Evolutionary conservation across 2,888 invertebrate species (phyloP), one percentile per base, ranked within the genome.

Genomic region (Platypus cylindrus): DNA sequence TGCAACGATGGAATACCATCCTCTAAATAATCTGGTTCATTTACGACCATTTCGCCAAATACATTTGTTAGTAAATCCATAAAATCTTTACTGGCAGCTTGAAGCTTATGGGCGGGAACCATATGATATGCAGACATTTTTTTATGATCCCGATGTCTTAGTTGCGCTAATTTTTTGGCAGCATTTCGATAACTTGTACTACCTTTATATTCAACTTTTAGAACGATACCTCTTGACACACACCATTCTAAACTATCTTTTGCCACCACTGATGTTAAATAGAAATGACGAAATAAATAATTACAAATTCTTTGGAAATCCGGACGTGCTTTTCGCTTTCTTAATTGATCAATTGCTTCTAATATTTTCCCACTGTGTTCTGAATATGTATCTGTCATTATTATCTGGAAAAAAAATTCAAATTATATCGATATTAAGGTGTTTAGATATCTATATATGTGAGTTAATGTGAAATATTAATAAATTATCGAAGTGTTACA

Each of bases 151-250:
- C 55, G 47, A 30, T 46, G 54, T 44, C 60, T 52, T 62, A 71
- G 73, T 71, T 78, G 59, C 32, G 57, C 56, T 45, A 52, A 56
- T 48, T 62, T 63, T 67, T 75, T 83, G 32, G 79, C 76, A 30
- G 83, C 80, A 65, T 83, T 84, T 50, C 86, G 70, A 58, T 86
- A 86, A 64, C 83, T 84, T 47, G 78, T 80, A 63, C 75, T 81
- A 51, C 85, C 85, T 64, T 86, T 87, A 60, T 85, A 86, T 55
- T 84, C 81, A 17, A 86, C 86, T 68, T 81, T 81, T 45, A 78
- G 71, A 35, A 86, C 78, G 49, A 75, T 72, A 55, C 78, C 79
- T 40, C 74, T 73, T 48, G 78, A 78, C 9, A 84, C 73, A 51
- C 86, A 73, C 57, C 73, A 71, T 56, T 79, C 78, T 22, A 86